Evolutionary conservation across 2,888 invertebrate species (phyloP).

Genomic region (Penaeus monodon): DNA sequence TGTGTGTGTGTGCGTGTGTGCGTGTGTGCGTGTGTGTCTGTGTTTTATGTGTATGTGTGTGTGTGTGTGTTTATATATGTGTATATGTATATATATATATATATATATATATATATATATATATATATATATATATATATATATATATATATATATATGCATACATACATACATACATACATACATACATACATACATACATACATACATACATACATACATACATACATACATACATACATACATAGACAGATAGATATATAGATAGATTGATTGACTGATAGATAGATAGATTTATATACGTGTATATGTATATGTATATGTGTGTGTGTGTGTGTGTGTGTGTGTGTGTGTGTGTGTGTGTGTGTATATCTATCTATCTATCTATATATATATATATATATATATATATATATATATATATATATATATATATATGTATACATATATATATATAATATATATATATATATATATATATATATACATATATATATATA

Average conservation of each 20-base stretch:
- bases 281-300: no score
- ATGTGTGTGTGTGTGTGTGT: neutral
- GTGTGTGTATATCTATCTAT: neutral
- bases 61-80: no score
- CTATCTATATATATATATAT: neutral
- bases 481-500: slow-evolving; percentile 13
- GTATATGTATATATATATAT: no score
- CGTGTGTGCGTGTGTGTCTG: no score
- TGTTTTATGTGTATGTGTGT: no score
- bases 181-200: no score
- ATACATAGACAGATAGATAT: no score
- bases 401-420: neutral
- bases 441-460: neutral
- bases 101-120: neutral
- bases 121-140: slow-evolving; percentile 11
- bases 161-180: no score
- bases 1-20: no score
- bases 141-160: neutral
- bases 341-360: neutral
- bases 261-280: no score
- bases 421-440: neutral
- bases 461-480: slow-evolving; percentile 13
- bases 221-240: no score
- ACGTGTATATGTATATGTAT: neutral
- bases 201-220: no score